Percentiles rank a stretch among this genome's conserved stretches.
These are phyloP conservation scores for Crocidura indochinensis DNA, from an alignment of 2,797 vertebrate genomes.

Conservation along the genomic window DNA sequence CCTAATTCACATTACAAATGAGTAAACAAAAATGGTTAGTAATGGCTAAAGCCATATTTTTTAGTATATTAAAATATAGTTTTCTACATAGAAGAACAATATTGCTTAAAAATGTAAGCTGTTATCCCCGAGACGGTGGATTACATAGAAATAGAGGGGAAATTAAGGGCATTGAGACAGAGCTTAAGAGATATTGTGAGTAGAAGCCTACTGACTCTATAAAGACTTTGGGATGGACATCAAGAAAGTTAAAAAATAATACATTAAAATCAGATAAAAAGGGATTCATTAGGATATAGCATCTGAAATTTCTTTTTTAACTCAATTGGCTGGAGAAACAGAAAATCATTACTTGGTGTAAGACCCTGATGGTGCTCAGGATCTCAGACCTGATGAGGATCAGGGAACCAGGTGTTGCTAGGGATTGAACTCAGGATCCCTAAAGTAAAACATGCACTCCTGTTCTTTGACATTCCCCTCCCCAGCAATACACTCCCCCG, in stretches of 20 bases:
- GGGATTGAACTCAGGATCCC: too few relatives aligned
- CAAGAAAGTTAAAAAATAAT: neutral
- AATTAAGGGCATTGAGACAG: accelerated
- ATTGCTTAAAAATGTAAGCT: neutral
- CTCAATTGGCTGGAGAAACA: too few relatives aligned
- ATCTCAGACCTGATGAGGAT: too few relatives aligned
- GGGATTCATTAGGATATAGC: too few relatives aligned
- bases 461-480: too few relatives aligned
- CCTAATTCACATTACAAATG: neutral
- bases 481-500: too few relatives aligned
- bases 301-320: too few relatives aligned
- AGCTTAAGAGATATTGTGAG: neutral
- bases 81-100: neutral
- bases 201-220: neutral
- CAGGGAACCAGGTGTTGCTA: too few relatives aligned
- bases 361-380: too few relatives aligned
- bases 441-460: too few relatives aligned
- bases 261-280: neutral
- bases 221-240: neutral
- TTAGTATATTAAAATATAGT: neutral
- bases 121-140: accelerated
- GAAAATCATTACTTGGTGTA: too few relatives aligned
- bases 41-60: neutral
- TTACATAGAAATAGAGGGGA: accelerated
- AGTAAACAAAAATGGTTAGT: neutral